A percentile compares a stretch with the other conserved stretches of the same genome.
Evolutionary conservation across 1,140 invertebrate genomes (phyloP).

Genomic region (Drosophila pruinosa): DNA sequence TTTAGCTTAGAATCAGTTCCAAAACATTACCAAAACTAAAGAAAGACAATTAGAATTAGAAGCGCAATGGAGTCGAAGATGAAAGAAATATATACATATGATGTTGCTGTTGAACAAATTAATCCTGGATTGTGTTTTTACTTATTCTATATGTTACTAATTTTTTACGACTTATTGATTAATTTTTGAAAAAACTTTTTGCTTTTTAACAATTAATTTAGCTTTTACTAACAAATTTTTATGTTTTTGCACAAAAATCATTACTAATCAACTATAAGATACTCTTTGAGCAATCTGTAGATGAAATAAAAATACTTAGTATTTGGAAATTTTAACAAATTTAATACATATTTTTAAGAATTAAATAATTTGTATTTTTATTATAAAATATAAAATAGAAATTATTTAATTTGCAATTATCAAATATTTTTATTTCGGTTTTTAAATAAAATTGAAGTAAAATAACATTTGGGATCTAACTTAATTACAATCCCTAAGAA

Average conservation of each 20-base stretch:
- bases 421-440: no score
- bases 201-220: slow-evolving; percentile 1
- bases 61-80: slow-evolving; percentile 23
- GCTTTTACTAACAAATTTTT: neutral
- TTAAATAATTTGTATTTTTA: no score
- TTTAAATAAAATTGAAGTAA: no score
- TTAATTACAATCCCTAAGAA: no score
- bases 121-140: slow-evolving; percentile 71
- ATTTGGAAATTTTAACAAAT: no score
- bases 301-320: no score
- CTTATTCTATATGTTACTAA: slow-evolving; percentile 63
- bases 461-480: no score
- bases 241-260: neutral
- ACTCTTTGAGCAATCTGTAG: no score
- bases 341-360: no score
- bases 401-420: no score
- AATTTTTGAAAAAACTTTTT: slow-evolving; percentile 40
- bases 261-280: no score
- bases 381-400: no score
- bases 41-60: slow-evolving; percentile 18
- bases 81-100: slow-evolving; percentile 61
- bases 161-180: slow-evolving; percentile 60
- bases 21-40: slow-evolving; percentile 42
- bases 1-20: slow-evolving; percentile 50
- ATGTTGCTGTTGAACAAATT: slow-evolving; percentile 77